Percentiles rank a stretch among this genome's conserved stretches.
phyloP scores from a whole-genome alignment of 2,888 invertebrate species.

The Folsomia candida region DNA sequence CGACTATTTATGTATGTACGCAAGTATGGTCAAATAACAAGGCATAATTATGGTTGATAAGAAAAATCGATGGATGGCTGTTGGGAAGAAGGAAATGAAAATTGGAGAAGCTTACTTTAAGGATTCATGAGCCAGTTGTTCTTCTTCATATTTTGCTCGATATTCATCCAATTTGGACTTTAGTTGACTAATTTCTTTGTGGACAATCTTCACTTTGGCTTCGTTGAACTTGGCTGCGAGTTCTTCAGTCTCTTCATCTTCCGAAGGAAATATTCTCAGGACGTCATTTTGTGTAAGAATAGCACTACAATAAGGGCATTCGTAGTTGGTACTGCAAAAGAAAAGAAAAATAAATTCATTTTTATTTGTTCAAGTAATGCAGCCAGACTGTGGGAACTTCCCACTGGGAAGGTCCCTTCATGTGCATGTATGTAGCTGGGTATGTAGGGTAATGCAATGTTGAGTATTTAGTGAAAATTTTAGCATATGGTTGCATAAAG shows the following conservation, averaged over 20 bases:
- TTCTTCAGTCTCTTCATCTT: slow-evolving; percentile 49
- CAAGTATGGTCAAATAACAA: no score
- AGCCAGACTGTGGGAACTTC: no score
- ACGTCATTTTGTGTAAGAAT: slow-evolving; percentile 41
- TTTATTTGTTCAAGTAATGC: background rate
- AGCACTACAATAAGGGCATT: slow-evolving; percentile 46
- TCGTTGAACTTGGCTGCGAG: slow-evolving; percentile 43
- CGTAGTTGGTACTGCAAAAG: slow-evolving; percentile 40
- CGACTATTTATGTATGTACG: no score
- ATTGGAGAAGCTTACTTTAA: slow-evolving; percentile 36
- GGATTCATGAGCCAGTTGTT: slow-evolving; percentile 44
- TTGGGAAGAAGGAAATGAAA: slow-evolving; percentile 2
- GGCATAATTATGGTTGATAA: no score
- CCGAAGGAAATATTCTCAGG: slow-evolving; percentile 47
- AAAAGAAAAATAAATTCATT: slow-evolving; percentile 11
- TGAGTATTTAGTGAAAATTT: background rate
- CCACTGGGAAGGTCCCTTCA: no score
- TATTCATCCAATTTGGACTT: slow-evolving; percentile 38
- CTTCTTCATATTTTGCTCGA: slow-evolving; percentile 39
- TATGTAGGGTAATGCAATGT: no score
- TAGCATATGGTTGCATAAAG: background rate
- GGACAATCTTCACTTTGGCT: slow-evolving; percentile 39
- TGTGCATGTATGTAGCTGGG: no score
- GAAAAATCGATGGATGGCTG: background rate
- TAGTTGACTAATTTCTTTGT: slow-evolving; percentile 42